Base-by-base conservation (phyloP, 2,113 vertebrate species). In the Campylomormyrus numenius region DNA sequence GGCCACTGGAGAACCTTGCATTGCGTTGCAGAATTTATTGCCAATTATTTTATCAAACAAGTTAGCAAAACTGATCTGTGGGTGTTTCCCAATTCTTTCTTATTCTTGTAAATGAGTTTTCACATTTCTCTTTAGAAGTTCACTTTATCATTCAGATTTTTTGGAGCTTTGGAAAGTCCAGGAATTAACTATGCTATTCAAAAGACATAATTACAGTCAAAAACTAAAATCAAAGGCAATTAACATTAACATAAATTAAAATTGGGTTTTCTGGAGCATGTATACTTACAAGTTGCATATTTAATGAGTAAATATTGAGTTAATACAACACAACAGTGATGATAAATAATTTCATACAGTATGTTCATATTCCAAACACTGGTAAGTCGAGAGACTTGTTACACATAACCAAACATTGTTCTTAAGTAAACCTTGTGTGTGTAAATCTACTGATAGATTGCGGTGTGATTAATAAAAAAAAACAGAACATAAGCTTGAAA, bases 21-120 rank as follows among this genome's bases (percentile, higher is more conserved):
- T 95, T 95, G 94, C 95, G 93, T 94, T 95, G 94, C 90, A 92
- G 94, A 94, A 97, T 97, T 96, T 97, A 97, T 96, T 96, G 96
- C 95, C 96, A 96, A 96, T 97, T 96, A 97, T 96, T 92, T 93
- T 96, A 96, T 96, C 96, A 95, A 96, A 88, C 13, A 87, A 50
- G 50, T 88, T 53, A 56, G 52, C 50, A 88, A 39, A 42, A 27
- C 35, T 88, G 21, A 70, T 70, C 9, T 11, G 62, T 11, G 62
- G 62, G n/a, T 27, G 62, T 70, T 31, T 70, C 10, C 62, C 9
- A 1, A 70, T 27, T 31, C n/a, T 66, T 27, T 70, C 62, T 31
- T 31, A 31, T 31, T 70, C 62, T 70, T 70, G n/a, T 27, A 70
- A 70, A 70, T 70, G 62, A 70, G 27, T 70, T 70, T n/a, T 80